Base-by-base conservation (phyloP, 2,888 invertebrate species). In the Zootermopsis nevadensis region DNA sequence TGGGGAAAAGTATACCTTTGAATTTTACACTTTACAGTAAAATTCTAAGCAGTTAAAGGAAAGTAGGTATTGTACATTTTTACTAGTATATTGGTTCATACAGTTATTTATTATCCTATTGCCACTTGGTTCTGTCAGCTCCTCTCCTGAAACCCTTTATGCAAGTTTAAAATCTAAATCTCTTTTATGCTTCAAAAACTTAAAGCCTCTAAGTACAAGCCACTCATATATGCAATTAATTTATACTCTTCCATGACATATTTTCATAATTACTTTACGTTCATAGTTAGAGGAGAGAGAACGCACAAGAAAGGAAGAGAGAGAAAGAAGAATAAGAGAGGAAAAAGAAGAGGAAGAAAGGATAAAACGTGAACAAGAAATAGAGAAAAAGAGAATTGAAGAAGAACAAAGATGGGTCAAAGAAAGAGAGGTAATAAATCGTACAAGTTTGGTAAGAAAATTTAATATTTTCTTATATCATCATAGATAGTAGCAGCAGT, bases 321-420 rank as follows among this genome's bases (percentile, higher is more conserved):
- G 93, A 85, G 95, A 96, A 87, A 91, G 91, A 81, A 92, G 93
- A 86, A 89, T 94, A 85, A 92, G 91, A 87, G 97, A 97, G 89
- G 98, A 98, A 88, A 91, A 93, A 86, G 91, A 95, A 86, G 97
- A 97, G 89, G 97, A 97, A 87, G 91, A 94, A 85, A 91, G 96
- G 84, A 92, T 97, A 84, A 93, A 93, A 85, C 91, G 93, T 72
- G 96, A 97, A 88, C 93, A 94, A 87, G 94, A 94, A 89, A 90
- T 93, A 84, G 94, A 96, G 86, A 91, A 93, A 83, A 90, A 92
- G 86, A 92, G 94, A 85, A 89, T 94, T 85, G 94, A 96, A 87
- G 92, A 93, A 86, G 97, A 97, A 88, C 93, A 94, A 85, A 91
- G 92, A 81, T 88, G 89, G 83, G 85, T 87, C 48, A 86, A 86